Evolutionary conservation across 1,140 invertebrate genomes (phyloP).

Genomic region (Nylanderia fulva): DNA sequence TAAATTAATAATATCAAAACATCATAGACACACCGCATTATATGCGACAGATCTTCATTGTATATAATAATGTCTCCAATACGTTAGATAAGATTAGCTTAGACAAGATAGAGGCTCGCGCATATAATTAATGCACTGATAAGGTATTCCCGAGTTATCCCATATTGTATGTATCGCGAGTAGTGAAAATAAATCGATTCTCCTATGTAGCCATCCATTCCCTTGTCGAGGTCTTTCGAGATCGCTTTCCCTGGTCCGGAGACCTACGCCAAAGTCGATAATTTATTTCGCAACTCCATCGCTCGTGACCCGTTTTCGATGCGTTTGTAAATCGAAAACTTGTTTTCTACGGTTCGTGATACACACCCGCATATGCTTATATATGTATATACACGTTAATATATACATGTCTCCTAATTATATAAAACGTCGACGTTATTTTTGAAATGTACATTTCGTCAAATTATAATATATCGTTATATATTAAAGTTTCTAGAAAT

Average conservation of each 20-base stretch:
- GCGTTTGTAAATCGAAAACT: slow-evolving; percentile 42
- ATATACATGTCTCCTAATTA: background rate
- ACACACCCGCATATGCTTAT: background rate
- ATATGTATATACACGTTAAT: background rate
- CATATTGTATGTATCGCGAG: slow-evolving; percentile 2
- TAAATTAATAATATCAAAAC: background rate
- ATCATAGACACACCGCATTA: background rate
- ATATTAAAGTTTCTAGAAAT: background rate
- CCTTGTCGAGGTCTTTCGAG: slow-evolving; percentile 39
- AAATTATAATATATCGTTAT: background rate
- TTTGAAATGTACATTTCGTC: background rate
- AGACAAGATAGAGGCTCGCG: background rate
- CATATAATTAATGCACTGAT: background rate
- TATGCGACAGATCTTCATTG: background rate
- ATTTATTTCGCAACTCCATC: slow-evolving; percentile 65
- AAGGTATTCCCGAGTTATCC: background rate
- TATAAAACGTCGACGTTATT: background rate
- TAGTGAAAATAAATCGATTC: slow-evolving; percentile 55
- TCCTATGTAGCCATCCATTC: slow-evolving; percentile 39
- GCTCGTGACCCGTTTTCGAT: slow-evolving; percentile 13
- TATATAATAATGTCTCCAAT: background rate
- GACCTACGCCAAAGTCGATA: slow-evolving; percentile 46
- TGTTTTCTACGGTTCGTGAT: background rate
- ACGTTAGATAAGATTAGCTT: background rate
- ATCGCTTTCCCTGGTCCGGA: slow-evolving; percentile 36